Evolutionary conservation across 2,888 invertebrate genomes (phyloP).

Genomic region (Rotaria socialis): DNA sequence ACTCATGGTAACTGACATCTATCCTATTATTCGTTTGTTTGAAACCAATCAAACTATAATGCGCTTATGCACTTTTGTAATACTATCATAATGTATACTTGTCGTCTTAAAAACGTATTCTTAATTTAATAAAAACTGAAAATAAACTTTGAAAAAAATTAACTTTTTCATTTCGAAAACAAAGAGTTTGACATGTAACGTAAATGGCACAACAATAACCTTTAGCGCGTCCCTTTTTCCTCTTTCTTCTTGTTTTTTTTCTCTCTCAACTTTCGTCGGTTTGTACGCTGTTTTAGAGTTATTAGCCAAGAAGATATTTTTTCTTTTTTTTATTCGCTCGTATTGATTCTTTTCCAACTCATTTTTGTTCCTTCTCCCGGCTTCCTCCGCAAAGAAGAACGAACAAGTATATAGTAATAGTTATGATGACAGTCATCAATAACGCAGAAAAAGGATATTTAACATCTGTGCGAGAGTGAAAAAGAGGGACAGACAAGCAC

Average conservation of each 20-base stretch:
- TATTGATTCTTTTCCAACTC: neutral
- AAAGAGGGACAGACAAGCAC: slow-evolving; percentile 26
- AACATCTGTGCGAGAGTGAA: slow-evolving; percentile 26
- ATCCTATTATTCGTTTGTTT: neutral
- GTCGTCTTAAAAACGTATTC: neutral
- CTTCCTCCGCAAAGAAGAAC: slow-evolving; percentile 23
- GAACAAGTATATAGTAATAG: neutral
- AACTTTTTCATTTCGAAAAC: neutral
- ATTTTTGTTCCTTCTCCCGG: neutral
- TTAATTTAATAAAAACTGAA: neutral
- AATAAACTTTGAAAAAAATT: too few relatives aligned
- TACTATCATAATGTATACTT: too few relatives aligned
- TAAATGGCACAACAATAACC: neutral
- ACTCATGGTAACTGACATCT: too few relatives aligned
- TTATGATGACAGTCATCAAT: neutral
- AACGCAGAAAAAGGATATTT: slow-evolving; percentile 26
- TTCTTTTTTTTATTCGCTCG: neutral
- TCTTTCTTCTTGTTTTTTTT: neutral
- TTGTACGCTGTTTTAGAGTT: neutral
- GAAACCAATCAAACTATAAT: neutral
- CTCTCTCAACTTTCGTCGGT: neutral
- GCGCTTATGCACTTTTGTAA: neutral
- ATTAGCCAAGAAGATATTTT: neutral
- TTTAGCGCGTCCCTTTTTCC: neutral
- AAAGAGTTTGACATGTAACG: neutral